Percentiles rank a stretch among this genome's conserved stretches.
Conservation (phyloP, 2,113 vertebrate genomes). For the Semnopithecus entellus region DNA sequence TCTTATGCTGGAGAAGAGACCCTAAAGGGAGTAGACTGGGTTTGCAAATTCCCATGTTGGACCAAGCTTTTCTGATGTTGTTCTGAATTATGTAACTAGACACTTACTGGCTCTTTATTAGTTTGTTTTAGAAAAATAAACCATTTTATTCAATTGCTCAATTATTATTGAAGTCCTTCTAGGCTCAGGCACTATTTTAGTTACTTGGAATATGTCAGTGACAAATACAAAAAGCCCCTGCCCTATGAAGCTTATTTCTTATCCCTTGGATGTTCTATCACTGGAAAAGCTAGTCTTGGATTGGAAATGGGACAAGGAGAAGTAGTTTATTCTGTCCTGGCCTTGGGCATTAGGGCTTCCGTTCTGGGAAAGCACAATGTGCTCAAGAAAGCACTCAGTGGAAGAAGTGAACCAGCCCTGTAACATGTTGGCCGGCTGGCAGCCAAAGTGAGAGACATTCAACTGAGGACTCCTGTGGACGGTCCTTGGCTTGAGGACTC, state of each 20-base stretch:
- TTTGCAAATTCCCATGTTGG: neutral
- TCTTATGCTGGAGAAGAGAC: neutral
- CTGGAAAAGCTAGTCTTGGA: neutral
- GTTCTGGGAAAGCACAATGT: neutral
- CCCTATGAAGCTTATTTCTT: neutral
- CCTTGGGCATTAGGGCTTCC: neutral
- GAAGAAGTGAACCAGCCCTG: neutral
- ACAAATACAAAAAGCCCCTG: neutral
- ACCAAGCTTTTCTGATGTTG: neutral
- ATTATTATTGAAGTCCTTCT: neutral
- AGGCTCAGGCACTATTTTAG: neutral
- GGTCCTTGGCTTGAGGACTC: neutral
- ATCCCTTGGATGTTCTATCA: neutral
- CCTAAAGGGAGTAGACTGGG: neutral
- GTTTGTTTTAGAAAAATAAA: neutral
- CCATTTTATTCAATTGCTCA: neutral
- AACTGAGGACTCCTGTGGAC: neutral
- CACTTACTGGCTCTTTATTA: neutral
- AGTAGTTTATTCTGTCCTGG: neutral
- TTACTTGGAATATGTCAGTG: neutral
- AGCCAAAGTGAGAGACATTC: neutral
- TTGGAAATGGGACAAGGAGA: neutral
- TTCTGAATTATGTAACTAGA: constrained; percentile 16
- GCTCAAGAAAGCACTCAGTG: neutral
- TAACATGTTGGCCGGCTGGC: neutral